Percentiles rank a stretch among this genome's conserved stretches.
phyloP scores from a whole-genome alignment of 1,140 invertebrate genomes.

The Dermatophagoides farinae region DNA sequence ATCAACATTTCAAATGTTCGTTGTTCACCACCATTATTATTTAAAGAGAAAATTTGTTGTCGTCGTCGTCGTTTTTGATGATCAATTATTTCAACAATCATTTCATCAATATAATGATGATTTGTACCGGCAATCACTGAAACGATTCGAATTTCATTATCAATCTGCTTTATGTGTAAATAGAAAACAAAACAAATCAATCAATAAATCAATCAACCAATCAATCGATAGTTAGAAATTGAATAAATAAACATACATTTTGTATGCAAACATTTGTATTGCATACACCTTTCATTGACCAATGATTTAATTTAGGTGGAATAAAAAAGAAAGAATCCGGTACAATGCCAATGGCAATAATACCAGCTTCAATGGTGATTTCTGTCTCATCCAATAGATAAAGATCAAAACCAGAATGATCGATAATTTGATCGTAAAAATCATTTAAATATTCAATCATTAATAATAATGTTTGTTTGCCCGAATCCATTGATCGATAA shows the following conservation, averaged over 20 bases:
- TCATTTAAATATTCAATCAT: background rate
- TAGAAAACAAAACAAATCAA: no score
- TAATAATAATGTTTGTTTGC: background rate
- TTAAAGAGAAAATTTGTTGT: background rate
- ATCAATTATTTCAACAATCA: background rate
- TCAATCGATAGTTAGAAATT: no score
- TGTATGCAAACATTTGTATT: background rate
- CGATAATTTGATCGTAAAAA: background rate
- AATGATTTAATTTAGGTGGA: background rate
- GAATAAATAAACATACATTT: background rate
- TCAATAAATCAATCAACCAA: no score
- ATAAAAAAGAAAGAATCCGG: background rate
- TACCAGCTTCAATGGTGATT: background rate
- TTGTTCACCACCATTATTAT: no score
- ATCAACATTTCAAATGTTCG: no score
- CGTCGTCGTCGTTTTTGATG: background rate
- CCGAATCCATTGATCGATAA: background rate
- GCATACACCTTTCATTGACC: background rate
- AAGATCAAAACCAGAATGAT: slow-evolving; percentile 2
- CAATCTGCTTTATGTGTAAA: no score
- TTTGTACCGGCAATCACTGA: background rate
- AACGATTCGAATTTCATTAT: background rate
- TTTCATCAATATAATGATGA: background rate
- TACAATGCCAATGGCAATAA: background rate
- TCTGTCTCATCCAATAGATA: background rate